Base-by-base conservation (phyloP, 2,888 invertebrate species). In the Aleiodes leptofemur region DNA sequence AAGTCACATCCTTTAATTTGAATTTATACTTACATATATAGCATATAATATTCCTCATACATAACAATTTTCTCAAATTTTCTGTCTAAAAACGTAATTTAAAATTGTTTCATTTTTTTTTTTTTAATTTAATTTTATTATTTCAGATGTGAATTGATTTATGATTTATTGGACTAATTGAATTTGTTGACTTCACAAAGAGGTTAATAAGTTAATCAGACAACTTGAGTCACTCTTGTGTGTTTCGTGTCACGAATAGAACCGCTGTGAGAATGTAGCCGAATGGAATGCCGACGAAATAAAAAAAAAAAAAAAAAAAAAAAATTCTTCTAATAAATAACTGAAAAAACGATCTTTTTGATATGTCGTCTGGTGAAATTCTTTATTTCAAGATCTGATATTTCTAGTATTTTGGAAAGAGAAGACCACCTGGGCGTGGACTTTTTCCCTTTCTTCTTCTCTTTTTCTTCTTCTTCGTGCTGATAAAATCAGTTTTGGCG, bases 151-250 rank as follows among this genome's bases (percentile, higher is more conserved):
- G 29, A 68, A 68, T 53, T 68, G 34, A 68, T 68, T 68, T 68
- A 68, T 68, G 14, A 68, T 51, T n/a, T 50, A 68, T 68, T 50
- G 50, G 34, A 14, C 23, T 50, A 68, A 68, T 68, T 68, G 48
- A 59, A 69, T 69, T 73, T 69, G 59, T 59, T 69, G 69, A 73
- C 68, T 57, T 56, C 31, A n/a, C 16, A 38, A 7, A 31, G 69
- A 56, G 73, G 73, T 73, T 59, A 69, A 73, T 69, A 16, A 51
- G 56, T 48, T 48, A 73, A 73, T 73, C 56, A 73, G 51, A 73
- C 59, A 68, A 68, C 51, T 68, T 51, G 68, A 51, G 68, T 51
- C 51, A 68, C 31, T 43, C 11, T 23, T 23, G 23, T 11, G 8
- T 50, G 31, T 53, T 51, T 13, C 29, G 43, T 38, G 34, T 11